phyloP scores from a whole-genome alignment of 2,113 vertebrate species.

The Sylvicapra grimmia region DNA sequence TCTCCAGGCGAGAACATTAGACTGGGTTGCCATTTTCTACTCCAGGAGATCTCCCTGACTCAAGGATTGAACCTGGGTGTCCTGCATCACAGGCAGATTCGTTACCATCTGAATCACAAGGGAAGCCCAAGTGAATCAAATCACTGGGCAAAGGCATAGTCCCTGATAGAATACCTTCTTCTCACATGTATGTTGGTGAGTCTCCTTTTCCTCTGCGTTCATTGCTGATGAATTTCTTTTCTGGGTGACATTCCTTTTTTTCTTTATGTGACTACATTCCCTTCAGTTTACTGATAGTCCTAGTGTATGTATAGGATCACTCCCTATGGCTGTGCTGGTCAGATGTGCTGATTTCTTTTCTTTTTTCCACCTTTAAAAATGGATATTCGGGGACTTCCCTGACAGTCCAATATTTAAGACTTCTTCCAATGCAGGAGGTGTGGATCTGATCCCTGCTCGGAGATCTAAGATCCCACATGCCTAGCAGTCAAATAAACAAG shows the following conservation, averaged over 20 bases:
- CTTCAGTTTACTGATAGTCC: neutral
- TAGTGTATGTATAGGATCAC: neutral
- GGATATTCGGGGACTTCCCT: slow-evolving; percentile 41
- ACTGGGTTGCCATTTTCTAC: neutral
- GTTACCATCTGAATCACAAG: neutral
- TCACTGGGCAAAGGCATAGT: neutral
- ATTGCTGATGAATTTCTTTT: neutral
- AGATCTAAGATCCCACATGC: neutral
- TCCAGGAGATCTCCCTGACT: neutral
- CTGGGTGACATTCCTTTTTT: neutral
- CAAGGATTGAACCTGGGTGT: neutral
- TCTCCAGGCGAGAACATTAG: neutral
- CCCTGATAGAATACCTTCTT: neutral
- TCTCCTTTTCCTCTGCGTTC: neutral
- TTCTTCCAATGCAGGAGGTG: neutral
- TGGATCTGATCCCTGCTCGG: neutral
- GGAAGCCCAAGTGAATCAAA: neutral
- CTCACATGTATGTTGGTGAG: neutral
- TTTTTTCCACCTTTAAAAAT: slow-evolving; percentile 61
- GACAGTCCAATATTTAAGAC: neutral
- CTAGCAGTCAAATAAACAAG: neutral
- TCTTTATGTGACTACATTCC: neutral
- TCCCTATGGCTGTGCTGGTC: neutral
- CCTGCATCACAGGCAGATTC: neutral
- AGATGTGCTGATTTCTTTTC: neutral